phyloP scores from a whole-genome alignment of 2,113 vertebrate species.

The Pituophis catenifer region DNA sequence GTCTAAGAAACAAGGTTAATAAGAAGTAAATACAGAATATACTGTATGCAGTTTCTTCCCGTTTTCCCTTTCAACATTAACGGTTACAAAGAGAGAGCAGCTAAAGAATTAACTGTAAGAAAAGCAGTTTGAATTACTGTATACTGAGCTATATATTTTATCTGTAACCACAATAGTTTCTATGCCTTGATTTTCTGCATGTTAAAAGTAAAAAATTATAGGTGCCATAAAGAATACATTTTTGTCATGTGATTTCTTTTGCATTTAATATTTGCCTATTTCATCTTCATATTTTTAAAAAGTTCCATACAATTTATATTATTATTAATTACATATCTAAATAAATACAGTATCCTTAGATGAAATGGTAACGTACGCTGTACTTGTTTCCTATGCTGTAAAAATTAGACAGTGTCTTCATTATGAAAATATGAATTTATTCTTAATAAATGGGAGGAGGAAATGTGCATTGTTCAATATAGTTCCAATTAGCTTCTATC shows the following conservation, averaged over 20 bases:
- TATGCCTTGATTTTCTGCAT: neutral
- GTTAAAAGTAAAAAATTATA: neutral
- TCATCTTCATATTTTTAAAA: neutral
- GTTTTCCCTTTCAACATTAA: conserved; percentile 13
- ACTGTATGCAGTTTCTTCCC: conserved; percentile 34
- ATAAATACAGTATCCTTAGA: neutral
- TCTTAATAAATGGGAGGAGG: neutral
- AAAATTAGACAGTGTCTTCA: neutral
- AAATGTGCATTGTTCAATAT: neutral
- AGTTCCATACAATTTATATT: neutral
- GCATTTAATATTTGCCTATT: neutral
- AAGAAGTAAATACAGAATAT: conserved; percentile 19
- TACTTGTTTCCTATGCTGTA: neutral
- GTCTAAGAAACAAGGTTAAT: conserved; percentile 44
- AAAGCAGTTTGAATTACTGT: conserved; percentile 1
- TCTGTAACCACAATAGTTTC: neutral
- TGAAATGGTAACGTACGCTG: neutral
- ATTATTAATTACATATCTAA: neutral
- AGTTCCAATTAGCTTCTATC: neutral
- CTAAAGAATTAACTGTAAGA: conserved; percentile 15
- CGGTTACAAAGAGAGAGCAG: neutral
- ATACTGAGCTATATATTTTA: conserved; percentile 2
- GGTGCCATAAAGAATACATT: neutral
- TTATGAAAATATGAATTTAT: neutral
- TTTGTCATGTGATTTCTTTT: neutral